Evolutionary conservation across 2,113 vertebrate species (phyloP), one percentile per base, ranked within the genome.

Genomic region (Aviceda subcristata): DNA sequence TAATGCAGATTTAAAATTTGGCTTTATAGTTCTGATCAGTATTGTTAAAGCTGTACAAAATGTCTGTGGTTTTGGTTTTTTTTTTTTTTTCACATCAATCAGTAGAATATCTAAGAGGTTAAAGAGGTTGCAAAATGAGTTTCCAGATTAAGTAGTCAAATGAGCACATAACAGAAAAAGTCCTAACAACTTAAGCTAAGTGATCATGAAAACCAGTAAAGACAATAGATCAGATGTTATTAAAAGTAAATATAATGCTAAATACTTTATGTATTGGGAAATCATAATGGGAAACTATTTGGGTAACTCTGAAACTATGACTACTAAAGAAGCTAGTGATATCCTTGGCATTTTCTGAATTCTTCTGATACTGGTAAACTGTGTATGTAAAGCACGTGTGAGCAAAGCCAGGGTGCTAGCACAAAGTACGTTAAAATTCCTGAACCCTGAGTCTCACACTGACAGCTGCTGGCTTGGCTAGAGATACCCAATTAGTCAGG

Each of bases 51-150:
- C 2, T 62, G n/a, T 45, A 64, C 4, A 80, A 80, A 83, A 45
- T 14, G 10, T 20, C 4, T 18, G 11, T 9, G 4, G 2, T 4
- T 48, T 14, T 51, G 13, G 3, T 4, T 24, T 18, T 36, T 36
- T 59, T 48, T 22, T 22, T 50, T 24, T 53, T 30, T 48, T 4
- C 2, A 55, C 7, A 48, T 39, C 4, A 48, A 22, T 77, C 3
- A 43, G 21, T 10, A 79, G 29, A 83, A 57, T 39, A 57, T 3
- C 13, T 74, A 34, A 45, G 62, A 92, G 9, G 50, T 26, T 75
- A 39, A 69, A 85, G 19, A 30, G 0, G 2, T 56, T 82, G 16
- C 3, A 74, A 66, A 86, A 34, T 23, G 55, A 53, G 3, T 41
- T 67, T 71, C 56, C 29, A 82, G 71, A 78, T 48, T 53, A 62